Conservation (phyloP, 1,140 invertebrate genomes). For the Chelonus insularis region DNA sequence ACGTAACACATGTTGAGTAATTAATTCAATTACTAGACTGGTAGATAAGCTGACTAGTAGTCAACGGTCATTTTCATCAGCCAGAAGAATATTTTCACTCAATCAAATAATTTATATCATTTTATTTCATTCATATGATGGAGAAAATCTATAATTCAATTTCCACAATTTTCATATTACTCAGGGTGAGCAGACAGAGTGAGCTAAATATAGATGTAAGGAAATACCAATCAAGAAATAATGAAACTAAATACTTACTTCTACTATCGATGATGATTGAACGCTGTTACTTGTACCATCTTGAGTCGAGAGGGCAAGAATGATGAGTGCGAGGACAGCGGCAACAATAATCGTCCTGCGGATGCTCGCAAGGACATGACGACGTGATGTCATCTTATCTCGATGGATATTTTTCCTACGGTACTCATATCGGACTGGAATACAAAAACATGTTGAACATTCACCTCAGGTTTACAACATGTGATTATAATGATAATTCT, state of each 20-base stretch:
- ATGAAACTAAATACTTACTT: too few species aligned
- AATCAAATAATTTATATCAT: not conserved
- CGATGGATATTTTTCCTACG: conserved; percentile 47
- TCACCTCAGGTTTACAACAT: not conserved
- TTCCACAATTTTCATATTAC: too few species aligned
- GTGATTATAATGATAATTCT: too few species aligned
- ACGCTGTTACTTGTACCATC: conserved; percentile 44
- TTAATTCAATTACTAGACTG: not conserved
- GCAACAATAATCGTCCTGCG: conserved; percentile 49
- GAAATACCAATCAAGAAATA: too few species aligned
- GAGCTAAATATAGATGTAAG: too few species aligned
- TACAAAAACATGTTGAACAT: conserved; percentile 8
- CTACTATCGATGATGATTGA: conserved; percentile 38
- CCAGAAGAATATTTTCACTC: not conserved
- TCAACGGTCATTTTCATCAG: conserved; percentile 20
- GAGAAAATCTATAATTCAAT: too few species aligned
- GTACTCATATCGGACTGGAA: conserved; percentile 58
- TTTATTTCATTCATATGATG: too few species aligned
- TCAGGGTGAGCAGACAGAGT: too few species aligned
- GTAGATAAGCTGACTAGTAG: conserved; percentile 13
- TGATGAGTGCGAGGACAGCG: conserved; percentile 48
- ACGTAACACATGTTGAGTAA: not conserved
- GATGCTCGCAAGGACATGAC: conserved; percentile 52
- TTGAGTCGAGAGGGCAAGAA: conserved; percentile 51
- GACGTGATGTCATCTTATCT: conserved; percentile 58